Evolutionary conservation across 2,888 invertebrate species (phyloP), one percentile per base, ranked within the genome.

Genomic region (Drosophila rubida): DNA sequence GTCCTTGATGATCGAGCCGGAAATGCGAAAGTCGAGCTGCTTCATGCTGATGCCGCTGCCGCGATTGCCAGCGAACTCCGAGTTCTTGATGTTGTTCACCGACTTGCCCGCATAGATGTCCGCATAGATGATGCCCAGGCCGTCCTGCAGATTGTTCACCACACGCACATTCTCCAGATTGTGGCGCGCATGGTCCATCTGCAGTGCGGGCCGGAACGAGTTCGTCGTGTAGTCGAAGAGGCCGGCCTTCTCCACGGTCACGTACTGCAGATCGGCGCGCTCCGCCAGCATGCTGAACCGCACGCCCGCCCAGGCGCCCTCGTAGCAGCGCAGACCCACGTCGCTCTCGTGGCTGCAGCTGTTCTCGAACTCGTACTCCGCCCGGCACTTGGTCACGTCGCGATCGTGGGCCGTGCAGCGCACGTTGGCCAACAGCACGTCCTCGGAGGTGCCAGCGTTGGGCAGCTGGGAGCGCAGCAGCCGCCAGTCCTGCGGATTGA

Each of bases 241-340:
- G 0, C 99, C 99, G 4, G 99, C 98, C 91, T 95, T 95, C 92
- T 98, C 97, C 44, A 99, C 95, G 2, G 96, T 96, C 5, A 98
- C 94, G 81, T 95, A 97, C 90, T 97, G 97, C 69, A 99, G 93
- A 88, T 97, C 96, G 16, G 96, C 95, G 79, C 97, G 93, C 89
- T 97, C 96, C 0, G 98, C 96, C 55, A 97, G 93, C 58, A 97
- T 96, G 39, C 98, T 97, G 78, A 98, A 95, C 77, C 98, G 93
- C 0, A 99, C 93, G 0, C 99, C 99, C 0, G 98, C 97, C 99
- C 99, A 99, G 32, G 97, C 96, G 0, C 96, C 96, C 82, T 96
- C 96, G 76, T 97, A 96, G 89, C 98, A 98, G 72, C 96, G 93
- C 35, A 98, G 94, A 0, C 97, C 97, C 9, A 98, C 97, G 88